Evolutionary conservation across 2,888 invertebrate species (phyloP).

Genomic region (Lacanobia oleracea): DNA sequence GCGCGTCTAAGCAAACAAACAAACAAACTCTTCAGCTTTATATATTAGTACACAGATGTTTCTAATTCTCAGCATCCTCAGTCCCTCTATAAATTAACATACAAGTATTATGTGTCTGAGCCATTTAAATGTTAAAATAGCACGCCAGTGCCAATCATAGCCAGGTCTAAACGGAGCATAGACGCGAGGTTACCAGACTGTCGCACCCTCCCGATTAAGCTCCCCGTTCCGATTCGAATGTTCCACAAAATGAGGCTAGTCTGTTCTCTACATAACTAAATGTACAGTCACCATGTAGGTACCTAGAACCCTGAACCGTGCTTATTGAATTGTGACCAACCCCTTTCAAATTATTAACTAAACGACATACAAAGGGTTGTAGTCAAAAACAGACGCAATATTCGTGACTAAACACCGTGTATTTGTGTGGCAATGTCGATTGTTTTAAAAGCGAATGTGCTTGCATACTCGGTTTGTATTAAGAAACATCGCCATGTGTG

Average conservation of each 20-base stretch:
- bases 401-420: conserved; percentile 25
- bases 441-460: conserved; percentile 53
- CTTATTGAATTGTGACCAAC: conserved; percentile 49
- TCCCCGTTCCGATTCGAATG: conserved; percentile 70
- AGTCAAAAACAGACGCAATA: conserved; percentile 29
- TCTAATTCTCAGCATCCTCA: no score
- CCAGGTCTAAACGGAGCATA: conserved; percentile 66
- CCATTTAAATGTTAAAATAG: conserved; percentile 25
- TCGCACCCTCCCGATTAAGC: conserved; percentile 77
- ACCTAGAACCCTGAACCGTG: conserved; percentile 7
- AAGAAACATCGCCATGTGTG: conserved; percentile 50
- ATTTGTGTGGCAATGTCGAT: conserved; percentile 38
- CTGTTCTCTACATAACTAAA: conserved; percentile 35
- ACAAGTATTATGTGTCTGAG: not conserved
- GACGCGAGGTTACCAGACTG: conserved; percentile 71
- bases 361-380: conserved; percentile 24
- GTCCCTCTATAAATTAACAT: not conserved
- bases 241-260: conserved; percentile 67
- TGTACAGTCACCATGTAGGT: conserved; percentile 19
- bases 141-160: conserved; percentile 27
- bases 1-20: no score
- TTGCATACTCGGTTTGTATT: conserved; percentile 43
- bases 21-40: no score
- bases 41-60: no score
- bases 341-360: conserved; percentile 40